phyloP scores from a whole-genome alignment of 2,797 vertebrate genomes.

The Lagocephalus sceleratus region DNA sequence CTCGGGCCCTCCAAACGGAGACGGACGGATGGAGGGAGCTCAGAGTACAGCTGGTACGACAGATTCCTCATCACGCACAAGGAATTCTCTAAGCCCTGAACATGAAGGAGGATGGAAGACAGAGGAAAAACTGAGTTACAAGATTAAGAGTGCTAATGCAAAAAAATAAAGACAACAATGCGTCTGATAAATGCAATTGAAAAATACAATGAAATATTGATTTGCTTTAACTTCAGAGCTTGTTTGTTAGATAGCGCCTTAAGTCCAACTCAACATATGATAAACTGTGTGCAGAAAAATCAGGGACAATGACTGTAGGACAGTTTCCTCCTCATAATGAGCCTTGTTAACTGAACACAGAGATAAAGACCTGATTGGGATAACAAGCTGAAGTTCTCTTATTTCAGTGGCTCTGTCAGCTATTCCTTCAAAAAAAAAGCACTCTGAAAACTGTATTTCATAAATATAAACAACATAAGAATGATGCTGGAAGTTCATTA shows the following conservation, averaged over 20 bases:
- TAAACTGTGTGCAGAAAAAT: conserved; percentile 7
- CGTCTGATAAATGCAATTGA: too few relatives aligned
- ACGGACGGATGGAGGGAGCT: conserved; percentile 85
- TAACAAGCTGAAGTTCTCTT: not conserved
- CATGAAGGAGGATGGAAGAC: not conserved
- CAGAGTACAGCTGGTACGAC: conserved; percentile 91
- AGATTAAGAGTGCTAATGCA: too few relatives aligned
- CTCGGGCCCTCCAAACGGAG: conserved; percentile 85
- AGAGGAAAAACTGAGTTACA: not conserved
- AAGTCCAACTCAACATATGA: too few relatives aligned
- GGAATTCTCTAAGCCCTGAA: conserved; percentile 90
- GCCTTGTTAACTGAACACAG: not conserved
- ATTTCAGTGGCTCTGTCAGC: not conserved
- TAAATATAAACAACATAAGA: too few relatives aligned
- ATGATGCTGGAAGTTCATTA: too few relatives aligned
- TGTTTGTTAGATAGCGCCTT: too few relatives aligned
- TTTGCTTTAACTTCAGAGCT: too few relatives aligned
- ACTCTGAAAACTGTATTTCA: too few relatives aligned
- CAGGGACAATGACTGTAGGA: conserved; percentile 9
- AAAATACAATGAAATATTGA: too few relatives aligned
- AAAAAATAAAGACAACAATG: not conserved
- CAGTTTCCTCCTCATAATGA: not conserved
- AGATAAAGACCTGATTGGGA: not conserved
- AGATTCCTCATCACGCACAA: conserved; percentile 93
- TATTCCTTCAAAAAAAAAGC: not conserved